Evolutionary conservation across 1,140 invertebrate species (phyloP).

Genomic region (Drosophila nigrodunni): DNA sequence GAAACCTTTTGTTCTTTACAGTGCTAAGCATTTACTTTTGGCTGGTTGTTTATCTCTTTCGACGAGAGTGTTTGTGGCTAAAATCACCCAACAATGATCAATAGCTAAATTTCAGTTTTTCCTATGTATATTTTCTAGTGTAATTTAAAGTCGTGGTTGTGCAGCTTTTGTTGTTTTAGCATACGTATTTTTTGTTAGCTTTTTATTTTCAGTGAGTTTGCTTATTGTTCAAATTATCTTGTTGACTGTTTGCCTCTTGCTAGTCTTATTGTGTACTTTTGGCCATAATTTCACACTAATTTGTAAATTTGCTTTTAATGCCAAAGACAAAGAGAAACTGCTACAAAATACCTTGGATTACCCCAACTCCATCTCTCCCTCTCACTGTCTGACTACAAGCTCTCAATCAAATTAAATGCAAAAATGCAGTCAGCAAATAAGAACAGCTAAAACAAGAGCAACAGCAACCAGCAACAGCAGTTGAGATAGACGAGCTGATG

Average conservation of each 20-base stretch:
- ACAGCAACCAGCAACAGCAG: conserved; percentile 1
- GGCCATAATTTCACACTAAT: conserved; percentile 76
- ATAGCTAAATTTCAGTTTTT: neutral
- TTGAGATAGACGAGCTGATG: neutral
- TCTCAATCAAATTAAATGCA: conserved; percentile 43
- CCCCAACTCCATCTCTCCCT: conserved; percentile 16
- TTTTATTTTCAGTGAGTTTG: conserved; percentile 44
- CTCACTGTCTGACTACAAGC: neutral
- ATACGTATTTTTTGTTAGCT: conserved; percentile 28
- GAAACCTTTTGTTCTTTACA: neutral
- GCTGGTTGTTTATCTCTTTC: conserved; percentile 34
- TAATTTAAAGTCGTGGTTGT: conserved; percentile 4
- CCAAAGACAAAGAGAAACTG: conserved; percentile 61
- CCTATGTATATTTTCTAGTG: neutral
- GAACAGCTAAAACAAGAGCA: conserved; percentile 28
- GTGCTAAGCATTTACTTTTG: conserved; percentile 47
- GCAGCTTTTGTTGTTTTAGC: conserved; percentile 1
- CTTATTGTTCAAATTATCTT: conserved; percentile 27
- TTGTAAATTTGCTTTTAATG: conserved; percentile 78
- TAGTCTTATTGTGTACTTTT: conserved; percentile 43
- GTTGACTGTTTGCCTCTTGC: conserved; percentile 12
- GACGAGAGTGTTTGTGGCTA: conserved; percentile 22
- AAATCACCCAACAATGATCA: conserved; percentile 1
- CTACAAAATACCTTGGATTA: conserved; percentile 27
- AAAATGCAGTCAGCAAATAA: conserved; percentile 45